A percentile compares a stretch with the other conserved stretches of the same genome.
These are phyloP conservation scores for Myiopsitta monachus DNA, from an alignment of 2,113 vertebrate genomes.

Conservation along the genomic window DNA sequence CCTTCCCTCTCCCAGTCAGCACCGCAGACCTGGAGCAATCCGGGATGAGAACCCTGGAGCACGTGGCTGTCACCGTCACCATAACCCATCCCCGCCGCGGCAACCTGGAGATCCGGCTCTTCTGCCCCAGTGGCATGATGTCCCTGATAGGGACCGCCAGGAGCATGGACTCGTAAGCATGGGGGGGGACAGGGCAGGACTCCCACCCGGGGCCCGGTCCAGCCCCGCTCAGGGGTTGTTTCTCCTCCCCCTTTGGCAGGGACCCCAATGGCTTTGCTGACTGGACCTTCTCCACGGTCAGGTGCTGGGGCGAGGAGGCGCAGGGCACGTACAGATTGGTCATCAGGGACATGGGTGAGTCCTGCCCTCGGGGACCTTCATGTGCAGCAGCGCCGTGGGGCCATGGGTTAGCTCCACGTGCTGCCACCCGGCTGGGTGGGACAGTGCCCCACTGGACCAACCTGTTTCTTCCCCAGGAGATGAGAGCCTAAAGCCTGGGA, in stretches of 20 bases:
- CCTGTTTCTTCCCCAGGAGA: conserved; percentile 64
- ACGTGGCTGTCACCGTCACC: conserved; percentile 88
- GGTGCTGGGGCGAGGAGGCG: conserved; percentile 93
- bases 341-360: conserved; percentile 85
- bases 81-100: conserved; percentile 87
- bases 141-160: conserved; percentile 88
- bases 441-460: background rate
- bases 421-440: background rate
- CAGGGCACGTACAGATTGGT: conserved; percentile 84
- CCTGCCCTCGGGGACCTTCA: rapidly evolving
- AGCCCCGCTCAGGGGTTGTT: background rate
- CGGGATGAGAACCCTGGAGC: conserved; percentile 92
- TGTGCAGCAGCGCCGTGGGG: rapidly evolving
- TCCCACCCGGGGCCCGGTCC: background rate
- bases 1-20: conserved; percentile 75
- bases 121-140: conserved; percentile 92
- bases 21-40: conserved; percentile 80
- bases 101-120: conserved; percentile 83
- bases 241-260: conserved; percentile 51
- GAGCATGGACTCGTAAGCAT: conserved; percentile 84
- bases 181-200: rapidly evolving
- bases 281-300: conserved; percentile 96
- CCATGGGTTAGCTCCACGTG: rapidly evolving
- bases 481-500: conserved; percentile 57
- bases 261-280: conserved; percentile 86